phyloP scores from a whole-genome alignment of 2,888 invertebrate genomes.

The Archips crataeganus region DNA sequence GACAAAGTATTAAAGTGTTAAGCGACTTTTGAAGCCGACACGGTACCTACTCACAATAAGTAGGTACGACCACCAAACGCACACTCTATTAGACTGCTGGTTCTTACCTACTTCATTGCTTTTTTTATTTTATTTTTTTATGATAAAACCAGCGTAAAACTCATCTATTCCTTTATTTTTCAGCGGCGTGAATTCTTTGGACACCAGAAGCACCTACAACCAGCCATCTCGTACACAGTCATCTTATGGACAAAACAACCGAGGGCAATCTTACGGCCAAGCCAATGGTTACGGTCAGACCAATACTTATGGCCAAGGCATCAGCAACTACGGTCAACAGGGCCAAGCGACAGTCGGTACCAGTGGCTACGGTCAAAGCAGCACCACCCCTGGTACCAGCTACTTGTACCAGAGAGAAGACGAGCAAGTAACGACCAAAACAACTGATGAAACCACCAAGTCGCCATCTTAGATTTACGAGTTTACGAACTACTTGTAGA shows the following conservation, averaged over 20 bases:
- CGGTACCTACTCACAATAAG: no score
- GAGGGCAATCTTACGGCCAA: slow-evolving; percentile 41
- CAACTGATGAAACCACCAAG: slow-evolving; percentile 71
- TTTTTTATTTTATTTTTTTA: no score
- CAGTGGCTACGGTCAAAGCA: slow-evolving; percentile 55
- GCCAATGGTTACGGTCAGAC: slow-evolving; percentile 43
- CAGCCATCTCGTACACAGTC: slow-evolving; percentile 47
- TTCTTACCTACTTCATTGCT: no score
- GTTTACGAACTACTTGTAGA: neutral
- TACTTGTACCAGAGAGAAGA: slow-evolving; percentile 85
- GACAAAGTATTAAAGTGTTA: no score
- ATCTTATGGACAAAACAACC: slow-evolving; percentile 47
- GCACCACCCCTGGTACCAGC: slow-evolving; percentile 80
- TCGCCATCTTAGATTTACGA: slow-evolving; percentile 54
- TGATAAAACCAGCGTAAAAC: neutral
- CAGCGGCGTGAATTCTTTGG: slow-evolving; percentile 65
- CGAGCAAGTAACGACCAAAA: slow-evolving; percentile 70
- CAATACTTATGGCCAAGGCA: slow-evolving; percentile 35
- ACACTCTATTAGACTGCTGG: no score
- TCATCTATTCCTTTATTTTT: slow-evolving; percentile 13
- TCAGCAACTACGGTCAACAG: slow-evolving; percentile 49
- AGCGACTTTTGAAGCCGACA: no score
- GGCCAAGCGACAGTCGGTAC: slow-evolving; percentile 46
- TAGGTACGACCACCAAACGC: no score
- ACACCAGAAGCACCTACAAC: slow-evolving; percentile 49